Conservation (phyloP, 1,140 invertebrate species). For the Bombus superbus region DNA sequence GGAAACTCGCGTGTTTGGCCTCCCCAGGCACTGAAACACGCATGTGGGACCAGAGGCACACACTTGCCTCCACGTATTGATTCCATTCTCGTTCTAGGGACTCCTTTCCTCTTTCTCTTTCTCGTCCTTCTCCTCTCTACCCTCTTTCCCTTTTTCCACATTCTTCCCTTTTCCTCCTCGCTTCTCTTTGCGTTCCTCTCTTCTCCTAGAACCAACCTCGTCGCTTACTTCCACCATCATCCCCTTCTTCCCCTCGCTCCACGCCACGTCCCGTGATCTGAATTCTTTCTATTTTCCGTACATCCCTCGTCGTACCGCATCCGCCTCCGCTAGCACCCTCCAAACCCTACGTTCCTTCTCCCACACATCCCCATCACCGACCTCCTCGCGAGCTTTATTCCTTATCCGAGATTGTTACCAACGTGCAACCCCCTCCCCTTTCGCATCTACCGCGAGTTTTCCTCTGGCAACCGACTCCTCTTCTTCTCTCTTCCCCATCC, state of each 20-base stretch:
- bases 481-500: background rate
- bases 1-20: conserved; percentile 73
- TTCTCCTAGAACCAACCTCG: conserved; percentile 64
- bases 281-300: conserved; percentile 78
- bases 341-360: conserved; percentile 30
- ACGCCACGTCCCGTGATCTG: conserved; percentile 74
- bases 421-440: conserved; percentile 58
- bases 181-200: conserved; percentile 58
- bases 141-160: conserved; percentile 40
- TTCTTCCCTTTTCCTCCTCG: conserved; percentile 57
- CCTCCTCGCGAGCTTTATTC: conserved; percentile 69
- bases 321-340: conserved; percentile 50
- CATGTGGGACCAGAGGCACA: conserved; percentile 76
- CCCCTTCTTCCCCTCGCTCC: background rate
- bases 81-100: conserved; percentile 77
- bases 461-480: conserved; percentile 27
- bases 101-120: conserved; percentile 64
- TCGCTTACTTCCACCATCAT: conserved; percentile 57
- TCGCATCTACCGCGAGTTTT: conserved; percentile 40
- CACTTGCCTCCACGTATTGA: conserved; percentile 77
- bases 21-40: conserved; percentile 74
- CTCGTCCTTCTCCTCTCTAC: conserved; percentile 59
- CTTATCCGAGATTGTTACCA: conserved; percentile 80
- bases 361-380: conserved; percentile 17
- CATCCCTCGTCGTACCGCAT: conserved; percentile 65